phyloP scores from a whole-genome alignment of 2,113 vertebrate species.

The Sylvietta virens region DNA sequence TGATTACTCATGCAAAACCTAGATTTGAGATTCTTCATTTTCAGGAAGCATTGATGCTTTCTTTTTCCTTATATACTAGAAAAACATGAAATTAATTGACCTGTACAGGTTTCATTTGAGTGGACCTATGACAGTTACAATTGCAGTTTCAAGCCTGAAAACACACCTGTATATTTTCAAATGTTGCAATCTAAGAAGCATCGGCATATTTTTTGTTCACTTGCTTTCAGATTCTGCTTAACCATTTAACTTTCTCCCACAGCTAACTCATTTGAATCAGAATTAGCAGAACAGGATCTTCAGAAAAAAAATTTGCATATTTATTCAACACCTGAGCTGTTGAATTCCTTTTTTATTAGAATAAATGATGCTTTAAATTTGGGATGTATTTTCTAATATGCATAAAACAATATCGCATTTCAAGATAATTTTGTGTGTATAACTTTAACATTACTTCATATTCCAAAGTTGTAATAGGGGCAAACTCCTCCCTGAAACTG shows the following conservation, averaged over 20 bases:
- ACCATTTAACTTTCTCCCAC: not conserved
- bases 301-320: not conserved
- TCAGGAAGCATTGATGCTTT: not conserved
- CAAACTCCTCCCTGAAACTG: not conserved
- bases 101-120: slow-evolving; percentile 52
- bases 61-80: not conserved
- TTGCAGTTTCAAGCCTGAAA: slow-evolving; percentile 34
- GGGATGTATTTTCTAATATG: not conserved
- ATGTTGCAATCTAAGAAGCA: not conserved
- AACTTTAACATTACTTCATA: not conserved
- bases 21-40: not conserved
- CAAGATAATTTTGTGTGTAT: not conserved
- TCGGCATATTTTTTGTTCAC: not conserved
- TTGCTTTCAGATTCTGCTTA: not conserved
- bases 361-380: not conserved
- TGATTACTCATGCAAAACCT: slow-evolving; percentile 8
- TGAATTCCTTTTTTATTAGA: not conserved
- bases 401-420: not conserved
- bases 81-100: slow-evolving; percentile 53
- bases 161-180: slow-evolving; percentile 2
- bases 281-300: not conserved
- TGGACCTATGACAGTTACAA: slow-evolving; percentile 36
- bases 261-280: not conserved
- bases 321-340: not conserved
- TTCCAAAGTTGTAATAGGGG: not conserved